Evolutionary conservation across 2,113 vertebrate species (phyloP), one percentile per base, ranked within the genome.

Genomic region (Barnardius zonarius): DNA sequence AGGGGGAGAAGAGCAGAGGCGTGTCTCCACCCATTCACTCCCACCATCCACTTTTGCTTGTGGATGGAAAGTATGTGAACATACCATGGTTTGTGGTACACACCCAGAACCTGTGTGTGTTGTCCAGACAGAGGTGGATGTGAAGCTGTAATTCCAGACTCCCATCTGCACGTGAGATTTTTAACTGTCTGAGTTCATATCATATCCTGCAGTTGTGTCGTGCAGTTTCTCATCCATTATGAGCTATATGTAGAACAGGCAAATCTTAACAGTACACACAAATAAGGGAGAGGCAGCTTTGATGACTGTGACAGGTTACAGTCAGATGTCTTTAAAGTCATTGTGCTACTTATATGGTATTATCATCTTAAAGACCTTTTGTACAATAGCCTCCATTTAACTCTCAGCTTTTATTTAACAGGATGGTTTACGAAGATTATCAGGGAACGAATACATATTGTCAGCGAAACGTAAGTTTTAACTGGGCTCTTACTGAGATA

Each of bases 391-490:
- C 44, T 91, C 69, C 39, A 28, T 89, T 75, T 97, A 97, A 94
- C 77, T 91, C 54, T 91, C 27, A 83, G 37, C 62, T 91, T 97
- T 85, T 37, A 19, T 97, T 97, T 94, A 75, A 95, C 97, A 99
- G 99, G 99, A 99, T 91, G 99, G 99, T 64, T 98, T 99, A 82
- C 98, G 99, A 96, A 99, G 99, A 97, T 96, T 99, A 91, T 99
- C 99, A 57, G 99, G 99, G 96, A 99, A 99, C 3, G 99, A 99
- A 87, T 99, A 99, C 97, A 98, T 99, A 95, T 96, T 99, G 79
- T 96, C 99, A 88, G 97, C 99, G 86, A 99, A 99, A 98, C 98
- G 99, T 99, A 98, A 99, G 99, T 98, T 87, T 84, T 64, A 24
- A 64, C 76, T 84, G 78, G 4, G 35, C 5, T 5, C n/a, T 59